Percentiles rank a stretch among this genome's conserved stretches.
Conservation (phyloP, 2,797 vertebrate species). For the Sus cebifrons region DNA sequence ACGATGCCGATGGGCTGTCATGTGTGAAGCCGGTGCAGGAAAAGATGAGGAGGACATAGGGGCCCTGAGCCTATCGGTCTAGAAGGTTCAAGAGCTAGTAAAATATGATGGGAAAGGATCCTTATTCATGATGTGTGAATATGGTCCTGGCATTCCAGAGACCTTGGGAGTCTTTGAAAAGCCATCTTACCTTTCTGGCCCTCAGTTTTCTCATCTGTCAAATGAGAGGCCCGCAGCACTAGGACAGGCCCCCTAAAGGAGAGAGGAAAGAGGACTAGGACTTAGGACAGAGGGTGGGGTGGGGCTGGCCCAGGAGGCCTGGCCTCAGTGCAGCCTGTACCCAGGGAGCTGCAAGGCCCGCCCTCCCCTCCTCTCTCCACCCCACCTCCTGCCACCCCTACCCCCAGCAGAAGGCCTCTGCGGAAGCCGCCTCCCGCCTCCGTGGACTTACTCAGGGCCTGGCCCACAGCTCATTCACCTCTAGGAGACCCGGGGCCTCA, state of each 20-base stretch:
- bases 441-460: not conserved
- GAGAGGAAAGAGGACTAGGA: not conserved
- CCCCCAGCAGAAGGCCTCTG: not conserved
- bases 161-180: conserved; percentile 17
- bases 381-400: not conserved
- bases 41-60: not conserved
- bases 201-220: conserved; percentile 58
- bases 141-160: not conserved
- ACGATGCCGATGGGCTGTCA: not conserved
- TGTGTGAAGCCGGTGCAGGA: not conserved
- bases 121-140: conserved; percentile 12
- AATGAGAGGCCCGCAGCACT: not conserved
- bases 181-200: not conserved
- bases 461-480: not conserved
- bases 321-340: not conserved
- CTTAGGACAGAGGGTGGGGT: not conserved
- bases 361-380: not conserved
- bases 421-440: not conserved
- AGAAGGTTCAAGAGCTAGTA: not conserved
- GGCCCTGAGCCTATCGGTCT: conserved; percentile 3
- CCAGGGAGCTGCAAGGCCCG: not conserved
- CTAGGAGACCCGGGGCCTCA: not conserved
- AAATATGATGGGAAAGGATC: conserved; percentile 17
- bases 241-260: conserved; percentile 12
- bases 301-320: not conserved